Evolutionary conservation across 2,113 vertebrate genomes (phyloP).

Genomic region (Globicephala melas): DNA sequence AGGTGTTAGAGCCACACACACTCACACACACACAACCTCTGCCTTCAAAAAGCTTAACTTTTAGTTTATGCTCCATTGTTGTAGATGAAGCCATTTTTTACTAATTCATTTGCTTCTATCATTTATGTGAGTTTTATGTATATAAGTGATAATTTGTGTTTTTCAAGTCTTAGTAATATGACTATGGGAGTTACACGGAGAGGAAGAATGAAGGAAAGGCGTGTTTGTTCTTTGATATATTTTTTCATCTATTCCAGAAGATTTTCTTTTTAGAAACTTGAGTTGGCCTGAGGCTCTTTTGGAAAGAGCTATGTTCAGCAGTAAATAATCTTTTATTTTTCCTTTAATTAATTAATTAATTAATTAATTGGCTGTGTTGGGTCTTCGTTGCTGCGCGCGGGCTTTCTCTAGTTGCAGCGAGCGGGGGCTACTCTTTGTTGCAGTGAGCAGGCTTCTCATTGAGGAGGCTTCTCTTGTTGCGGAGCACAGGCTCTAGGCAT

Average conservation of each 20-base stretch:
- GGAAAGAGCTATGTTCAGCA: background rate
- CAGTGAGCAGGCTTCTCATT: no score
- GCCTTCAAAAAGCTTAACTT: constrained; percentile 26
- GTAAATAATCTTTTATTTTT: background rate
- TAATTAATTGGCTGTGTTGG: no score
- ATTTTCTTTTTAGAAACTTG: background rate
- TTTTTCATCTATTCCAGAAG: constrained; percentile 21
- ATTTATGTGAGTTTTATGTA: background rate
- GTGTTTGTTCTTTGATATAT: background rate
- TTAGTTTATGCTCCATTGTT: background rate
- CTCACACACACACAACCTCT: background rate
- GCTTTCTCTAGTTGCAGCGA: no score
- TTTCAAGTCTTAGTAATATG: constrained; percentile 1
- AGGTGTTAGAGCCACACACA: background rate
- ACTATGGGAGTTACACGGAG: background rate
- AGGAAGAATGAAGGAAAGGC: constrained; percentile 1
- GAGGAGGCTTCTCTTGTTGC: no score
- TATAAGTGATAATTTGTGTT: background rate
- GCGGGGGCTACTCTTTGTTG: no score
- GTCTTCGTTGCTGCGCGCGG: accelerated
- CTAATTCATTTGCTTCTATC: background rate
- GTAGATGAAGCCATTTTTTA: background rate
- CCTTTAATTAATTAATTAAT: no score
- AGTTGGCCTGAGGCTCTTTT: background rate
- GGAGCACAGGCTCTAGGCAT: no score